Conservation (phyloP, 2,888 invertebrate genomes). For the Parasteatoda lunata region DNA sequence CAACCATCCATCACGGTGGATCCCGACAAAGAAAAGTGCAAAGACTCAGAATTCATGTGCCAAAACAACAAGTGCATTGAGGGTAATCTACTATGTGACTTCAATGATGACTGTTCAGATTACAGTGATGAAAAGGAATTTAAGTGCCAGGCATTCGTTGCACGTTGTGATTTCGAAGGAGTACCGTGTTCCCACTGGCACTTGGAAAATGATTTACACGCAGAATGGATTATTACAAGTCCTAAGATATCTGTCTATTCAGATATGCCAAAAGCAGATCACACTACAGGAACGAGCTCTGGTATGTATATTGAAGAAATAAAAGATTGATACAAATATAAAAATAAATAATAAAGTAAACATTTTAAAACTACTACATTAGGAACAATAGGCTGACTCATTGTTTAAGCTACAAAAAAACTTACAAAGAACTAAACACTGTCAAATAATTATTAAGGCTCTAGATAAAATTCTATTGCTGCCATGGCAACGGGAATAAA, state of each 20-base stretch:
- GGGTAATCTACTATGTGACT: constrained; percentile 44
- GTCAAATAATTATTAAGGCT: no score
- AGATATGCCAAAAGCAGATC: constrained; percentile 34
- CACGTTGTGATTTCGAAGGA: constrained; percentile 50
- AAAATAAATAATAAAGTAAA: no score
- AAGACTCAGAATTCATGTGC: constrained; percentile 30
- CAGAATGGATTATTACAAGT: constrained; percentile 1
- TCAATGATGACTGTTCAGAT: constrained; percentile 57
- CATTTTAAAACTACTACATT: no score
- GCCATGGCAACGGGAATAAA: no score
- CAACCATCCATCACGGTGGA: constrained; percentile 21
- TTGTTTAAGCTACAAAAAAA: no score
- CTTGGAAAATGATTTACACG: constrained; percentile 11
- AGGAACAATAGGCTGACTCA: no score
- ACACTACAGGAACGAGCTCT: constrained; percentile 25
- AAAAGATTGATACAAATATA: no score
- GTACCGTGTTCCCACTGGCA: constrained; percentile 25
- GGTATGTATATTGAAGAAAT: constrained; percentile 8
- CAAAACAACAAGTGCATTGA: constrained; percentile 41
- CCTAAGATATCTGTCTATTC: neutral
- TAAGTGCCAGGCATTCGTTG: constrained; percentile 33
- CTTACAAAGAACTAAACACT: no score
- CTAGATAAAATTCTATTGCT: no score
- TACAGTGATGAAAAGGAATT: constrained; percentile 48
- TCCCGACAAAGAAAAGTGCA: constrained; percentile 4